Conservation (phyloP, 2,888 invertebrate genomes). For the Himalopsyche kuldschensis region DNA sequence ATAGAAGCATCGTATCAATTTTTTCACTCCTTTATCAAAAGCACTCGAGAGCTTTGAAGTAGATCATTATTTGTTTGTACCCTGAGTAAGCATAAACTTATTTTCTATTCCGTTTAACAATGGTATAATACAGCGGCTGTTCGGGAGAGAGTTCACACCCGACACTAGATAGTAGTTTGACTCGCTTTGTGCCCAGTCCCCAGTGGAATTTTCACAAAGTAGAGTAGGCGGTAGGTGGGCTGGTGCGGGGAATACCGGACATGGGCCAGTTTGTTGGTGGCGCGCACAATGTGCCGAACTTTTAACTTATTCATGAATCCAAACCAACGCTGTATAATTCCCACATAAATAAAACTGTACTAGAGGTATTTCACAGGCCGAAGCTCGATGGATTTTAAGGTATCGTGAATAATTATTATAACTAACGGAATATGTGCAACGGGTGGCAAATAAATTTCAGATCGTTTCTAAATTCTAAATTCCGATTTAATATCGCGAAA, state of each 20-base stretch:
- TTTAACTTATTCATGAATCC: constrained; percentile 37
- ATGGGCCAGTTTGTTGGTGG: not conserved
- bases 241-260: not conserved
- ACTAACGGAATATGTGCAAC: not conserved
- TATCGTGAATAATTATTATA: not conserved
- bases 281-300: constrained; percentile 13
- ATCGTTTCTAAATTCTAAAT: no score
- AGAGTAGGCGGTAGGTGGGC: not conserved
- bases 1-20: no score
- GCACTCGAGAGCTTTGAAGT: no score
- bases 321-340: constrained; percentile 18
- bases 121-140: not conserved
- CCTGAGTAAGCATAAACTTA: not conserved
- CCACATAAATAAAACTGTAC: constrained; percentile 25
- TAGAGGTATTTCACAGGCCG: not conserved
- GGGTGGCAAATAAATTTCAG: no score
- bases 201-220: not conserved
- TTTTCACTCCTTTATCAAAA: no score
- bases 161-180: not conserved
- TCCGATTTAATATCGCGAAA: no score
- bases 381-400: not conserved
- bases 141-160: not conserved
- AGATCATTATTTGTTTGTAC: no score
- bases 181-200: not conserved
- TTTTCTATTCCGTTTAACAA: not conserved